These are phyloP conservation scores for Galeopsomyia nigrocyanea DNA, from an alignment of 2,888 invertebrate genomes.

Conservation along the genomic window DNA sequence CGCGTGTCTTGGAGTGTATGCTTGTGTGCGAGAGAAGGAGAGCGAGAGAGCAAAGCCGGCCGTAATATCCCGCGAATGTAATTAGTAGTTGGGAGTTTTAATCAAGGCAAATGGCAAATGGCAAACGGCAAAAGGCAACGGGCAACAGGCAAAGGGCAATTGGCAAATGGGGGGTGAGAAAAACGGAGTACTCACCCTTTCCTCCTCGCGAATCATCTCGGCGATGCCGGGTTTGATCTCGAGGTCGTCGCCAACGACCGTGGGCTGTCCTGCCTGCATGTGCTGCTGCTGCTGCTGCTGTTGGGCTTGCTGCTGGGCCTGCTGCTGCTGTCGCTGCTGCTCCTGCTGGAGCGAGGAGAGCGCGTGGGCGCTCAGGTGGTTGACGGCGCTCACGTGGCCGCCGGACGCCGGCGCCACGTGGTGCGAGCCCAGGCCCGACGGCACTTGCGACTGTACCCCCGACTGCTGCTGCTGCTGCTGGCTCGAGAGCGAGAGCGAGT, in stretches of 20 bases:
- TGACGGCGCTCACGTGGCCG: conserved; percentile 50
- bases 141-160: no score
- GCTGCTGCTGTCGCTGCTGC: conserved; percentile 50
- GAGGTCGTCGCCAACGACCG: conserved; percentile 77
- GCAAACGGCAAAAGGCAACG: neutral
- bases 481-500: conserved; percentile 57
- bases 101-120: conserved; percentile 25
- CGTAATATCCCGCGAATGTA: conserved; percentile 31
- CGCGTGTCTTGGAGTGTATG: neutral
- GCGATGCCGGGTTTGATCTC: conserved; percentile 96
- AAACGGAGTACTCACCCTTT: conserved; percentile 82
- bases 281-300: conserved; percentile 54
- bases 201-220: conserved; percentile 97
- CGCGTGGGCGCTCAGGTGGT: conserved; percentile 62
- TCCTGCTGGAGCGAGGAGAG: conserved; percentile 53
- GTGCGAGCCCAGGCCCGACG: conserved; percentile 25
- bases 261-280: conserved; percentile 55
- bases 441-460: neutral
- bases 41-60: neutral
- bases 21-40: conserved; percentile 16
- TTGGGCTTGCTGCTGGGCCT: conserved; percentile 56
- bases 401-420: conserved; percentile 1
- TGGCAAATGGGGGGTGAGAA: neutral
- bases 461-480: conserved; percentile 56
- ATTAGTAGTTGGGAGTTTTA: conserved; percentile 33